These are phyloP conservation scores for Syngnathus acus DNA, from an alignment of 2,797 vertebrate genomes.

Conservation along the genomic window DNA sequence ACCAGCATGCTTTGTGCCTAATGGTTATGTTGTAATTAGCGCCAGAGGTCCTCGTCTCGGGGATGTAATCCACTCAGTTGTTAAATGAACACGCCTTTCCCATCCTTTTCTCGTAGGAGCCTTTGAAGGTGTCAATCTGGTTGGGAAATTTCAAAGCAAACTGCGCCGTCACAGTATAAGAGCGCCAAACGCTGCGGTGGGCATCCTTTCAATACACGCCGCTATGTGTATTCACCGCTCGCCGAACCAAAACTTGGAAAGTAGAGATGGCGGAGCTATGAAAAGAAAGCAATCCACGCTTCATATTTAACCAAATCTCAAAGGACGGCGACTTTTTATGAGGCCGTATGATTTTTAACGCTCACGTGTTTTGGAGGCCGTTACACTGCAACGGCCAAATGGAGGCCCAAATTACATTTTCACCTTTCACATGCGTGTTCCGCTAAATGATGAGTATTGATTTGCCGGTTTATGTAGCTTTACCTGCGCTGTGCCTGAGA, in stretches of 20 bases:
- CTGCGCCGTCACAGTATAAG: slow-evolving; percentile 34
- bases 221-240: slow-evolving; percentile 15
- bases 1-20: slow-evolving; percentile 58
- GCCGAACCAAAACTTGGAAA: slow-evolving; percentile 1
- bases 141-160: slow-evolving; percentile 32
- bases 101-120: slow-evolving; percentile 33
- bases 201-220: slow-evolving; percentile 37
- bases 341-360: slow-evolving; percentile 52
- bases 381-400: slow-evolving; percentile 32
- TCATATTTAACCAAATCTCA: slow-evolving; percentile 36
- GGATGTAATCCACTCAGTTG: slow-evolving; percentile 37
- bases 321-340: slow-evolving; percentile 31
- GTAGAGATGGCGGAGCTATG: slow-evolving; percentile 14
- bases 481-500: slow-evolving; percentile 14
- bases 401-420: slow-evolving; percentile 45
- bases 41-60: slow-evolving; percentile 55
- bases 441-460: slow-evolving; percentile 52
- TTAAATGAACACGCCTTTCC: slow-evolving; percentile 17
- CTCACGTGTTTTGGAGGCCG: slow-evolving; percentile 22
- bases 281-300: slow-evolving; percentile 26
- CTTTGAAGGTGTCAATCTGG: slow-evolving; percentile 44
- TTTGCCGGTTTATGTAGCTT: slow-evolving; percentile 29
- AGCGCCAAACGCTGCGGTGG: slow-evolving; percentile 45
- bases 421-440: slow-evolving; percentile 43
- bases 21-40: slow-evolving; percentile 70